phyloP scores from a whole-genome alignment of 1,140 invertebrate genomes.

The Adoxophyes honmai region DNA sequence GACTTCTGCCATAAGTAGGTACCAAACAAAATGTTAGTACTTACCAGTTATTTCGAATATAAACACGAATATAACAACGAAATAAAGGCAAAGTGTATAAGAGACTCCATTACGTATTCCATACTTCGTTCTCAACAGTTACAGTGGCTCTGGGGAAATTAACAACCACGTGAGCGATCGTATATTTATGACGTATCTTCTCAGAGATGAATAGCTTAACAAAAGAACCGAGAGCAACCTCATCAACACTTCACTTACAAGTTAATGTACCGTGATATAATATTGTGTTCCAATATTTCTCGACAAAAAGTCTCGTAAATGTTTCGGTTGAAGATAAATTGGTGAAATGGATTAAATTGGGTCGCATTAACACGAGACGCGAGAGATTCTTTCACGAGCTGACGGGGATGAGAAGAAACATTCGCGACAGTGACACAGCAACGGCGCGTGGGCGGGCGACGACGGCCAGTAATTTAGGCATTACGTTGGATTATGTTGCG shows the following conservation, averaged over 20 bases:
- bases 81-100: not conserved
- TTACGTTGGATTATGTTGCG: not conserved
- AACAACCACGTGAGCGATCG: not conserved
- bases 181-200: not conserved
- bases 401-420: slow-evolving; percentile 34
- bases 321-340: slow-evolving; percentile 20
- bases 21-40: too few species aligned
- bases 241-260: too few species aligned
- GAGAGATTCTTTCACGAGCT: slow-evolving; percentile 29
- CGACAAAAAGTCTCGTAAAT: slow-evolving; percentile 1
- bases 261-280: not conserved
- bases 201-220: not conserved
- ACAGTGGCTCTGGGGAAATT: slow-evolving; percentile 4
- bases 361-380: slow-evolving; percentile 19
- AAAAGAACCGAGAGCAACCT: not conserved
- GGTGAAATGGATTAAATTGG: slow-evolving; percentile 27
- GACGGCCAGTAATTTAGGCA: slow-evolving; percentile 28
- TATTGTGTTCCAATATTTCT: slow-evolving; percentile 17
- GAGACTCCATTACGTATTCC: slow-evolving; percentile 2
- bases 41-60: too few species aligned
- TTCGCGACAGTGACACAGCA: slow-evolving; percentile 44
- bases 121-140: not conserved
- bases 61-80: not conserved
- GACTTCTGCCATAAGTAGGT: not conserved
- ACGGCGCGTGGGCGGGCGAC: slow-evolving; percentile 38